These are phyloP conservation scores for Benthosema pterotum DNA, from an alignment of 2,797 vertebrate genomes.

Conservation along the genomic window DNA sequence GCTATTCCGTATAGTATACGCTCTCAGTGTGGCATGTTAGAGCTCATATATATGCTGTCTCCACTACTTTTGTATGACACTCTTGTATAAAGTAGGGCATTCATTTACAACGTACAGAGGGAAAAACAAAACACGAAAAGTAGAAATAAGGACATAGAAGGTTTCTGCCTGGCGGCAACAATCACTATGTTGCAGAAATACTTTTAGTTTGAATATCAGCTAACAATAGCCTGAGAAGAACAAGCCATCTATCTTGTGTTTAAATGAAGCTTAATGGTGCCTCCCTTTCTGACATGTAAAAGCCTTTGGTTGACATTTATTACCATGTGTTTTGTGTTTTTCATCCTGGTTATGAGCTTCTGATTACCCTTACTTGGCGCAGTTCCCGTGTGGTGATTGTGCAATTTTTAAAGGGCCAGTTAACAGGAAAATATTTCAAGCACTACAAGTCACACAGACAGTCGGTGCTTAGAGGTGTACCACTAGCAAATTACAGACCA, in stretches of 20 bases:
- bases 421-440: conserved; percentile 12
- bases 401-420: conserved; percentile 43
- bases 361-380: conserved; percentile 44
- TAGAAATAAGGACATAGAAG: too few species aligned
- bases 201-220: conserved; percentile 46
- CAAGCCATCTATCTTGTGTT: conserved; percentile 56
- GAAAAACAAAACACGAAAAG: too few species aligned
- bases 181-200: background rate
- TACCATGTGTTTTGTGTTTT: conserved; percentile 16
- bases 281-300: conserved; percentile 33
- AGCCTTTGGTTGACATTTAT: conserved; percentile 43
- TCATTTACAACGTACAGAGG: too few species aligned
- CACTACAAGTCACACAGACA: conserved; percentile 8
- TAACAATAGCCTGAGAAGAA: conserved; percentile 40
- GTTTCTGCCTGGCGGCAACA: too few species aligned
- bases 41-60: too few species aligned
- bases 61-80: conserved; percentile 17
- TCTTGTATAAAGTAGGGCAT: conserved; percentile 18
- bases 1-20: too few species aligned
- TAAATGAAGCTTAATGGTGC: conserved; percentile 29
- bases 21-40: too few species aligned
- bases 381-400: conserved; percentile 27
- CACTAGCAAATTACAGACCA: conserved; percentile 49
- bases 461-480: conserved; percentile 34
- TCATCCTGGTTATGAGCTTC: conserved; percentile 42